Base-by-base conservation (phyloP, 2,113 vertebrate species). In the Nansenia antarctica region DNA sequence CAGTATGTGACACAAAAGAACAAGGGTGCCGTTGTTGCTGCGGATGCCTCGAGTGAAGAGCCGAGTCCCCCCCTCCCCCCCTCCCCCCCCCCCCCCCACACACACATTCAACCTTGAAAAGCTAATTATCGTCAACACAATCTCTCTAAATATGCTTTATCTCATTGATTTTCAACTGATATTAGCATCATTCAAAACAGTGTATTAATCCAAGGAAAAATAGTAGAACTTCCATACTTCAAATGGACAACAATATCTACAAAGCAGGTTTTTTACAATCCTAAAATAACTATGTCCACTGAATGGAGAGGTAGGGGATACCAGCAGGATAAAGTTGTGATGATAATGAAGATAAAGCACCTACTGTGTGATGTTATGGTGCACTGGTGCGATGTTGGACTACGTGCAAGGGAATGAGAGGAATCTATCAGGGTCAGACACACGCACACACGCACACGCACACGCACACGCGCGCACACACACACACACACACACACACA, bases 241-340 rank as follows among this genome's bases (percentile, higher is more conserved):
- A 65, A 67, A 73, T 9, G 72, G 18, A 32, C 37, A 67, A 22
- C 69, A 60, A 72, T n/a, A 68, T 29, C 49, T 8, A 37, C 12
- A 39, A 53, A 35, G 15, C 58, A 24, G 58, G 7, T 6, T 35
- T 67, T 83, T 63, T 58, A 68, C 54, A 59, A 55, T 54, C 42
- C n/a, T n/a, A n/a, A n/a, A n/a, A 65, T 11, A 60, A 54, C 57
- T 66, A 18, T 49, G 62, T 42, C 39, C 15, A 42, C 39, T 15
- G 39, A 11, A 26, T 31, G 1, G 42, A 65, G 26, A 20, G n/a
- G 34, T 27, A 7, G 15, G 3, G 15, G 52, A 12, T 11, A 26
- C 14, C 18, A 22, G 9, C 2, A 30, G 62, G 42, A 29, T 47
- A 20, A 65, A 65, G 42, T 49, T 22, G 27, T 22, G 12, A 27